Evolutionary conservation across 2,888 invertebrate species (phyloP).

Genomic region (Drepanosiphum platanoidis): DNA sequence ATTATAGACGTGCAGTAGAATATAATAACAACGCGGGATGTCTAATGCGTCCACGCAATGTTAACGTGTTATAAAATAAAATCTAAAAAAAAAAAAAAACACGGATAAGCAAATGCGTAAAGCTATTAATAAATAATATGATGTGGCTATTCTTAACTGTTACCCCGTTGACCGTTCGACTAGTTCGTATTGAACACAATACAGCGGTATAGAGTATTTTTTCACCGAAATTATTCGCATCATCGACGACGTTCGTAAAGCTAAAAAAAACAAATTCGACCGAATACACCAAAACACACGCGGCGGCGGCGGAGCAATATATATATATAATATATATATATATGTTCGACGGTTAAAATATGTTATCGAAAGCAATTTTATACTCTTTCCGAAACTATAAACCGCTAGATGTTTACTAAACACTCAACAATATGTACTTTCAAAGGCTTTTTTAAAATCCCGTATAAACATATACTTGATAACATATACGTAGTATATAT

Average conservation of each 20-base stretch:
- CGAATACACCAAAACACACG: background rate
- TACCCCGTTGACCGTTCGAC: slow-evolving; percentile 1
- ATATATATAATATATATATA: no score
- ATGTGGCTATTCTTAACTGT: slow-evolving; percentile 9
- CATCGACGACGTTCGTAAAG: background rate
- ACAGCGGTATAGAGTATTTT: background rate
- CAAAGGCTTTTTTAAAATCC: slow-evolving; percentile 39
- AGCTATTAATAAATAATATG: slow-evolving; percentile 11
- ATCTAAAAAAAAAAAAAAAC: no score
- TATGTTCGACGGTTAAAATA: background rate
- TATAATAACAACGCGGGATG: background rate
- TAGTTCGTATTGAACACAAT: background rate
- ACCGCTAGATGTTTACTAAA: background rate
- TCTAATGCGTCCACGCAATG: background rate
- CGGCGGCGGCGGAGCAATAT: no score
- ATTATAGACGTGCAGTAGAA: no score
- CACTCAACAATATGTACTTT: background rate
- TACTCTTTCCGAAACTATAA: slow-evolving; percentile 1
- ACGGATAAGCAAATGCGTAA: background rate
- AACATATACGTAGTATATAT: background rate
- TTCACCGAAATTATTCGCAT: background rate
- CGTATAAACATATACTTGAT: background rate
- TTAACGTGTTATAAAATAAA: background rate
- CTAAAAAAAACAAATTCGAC: background rate
- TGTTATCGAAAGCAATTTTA: slow-evolving; percentile 8